Evolutionary conservation across 1,140 invertebrate species (phyloP).

Genomic region (Caenorhabditis remanei): DNA sequence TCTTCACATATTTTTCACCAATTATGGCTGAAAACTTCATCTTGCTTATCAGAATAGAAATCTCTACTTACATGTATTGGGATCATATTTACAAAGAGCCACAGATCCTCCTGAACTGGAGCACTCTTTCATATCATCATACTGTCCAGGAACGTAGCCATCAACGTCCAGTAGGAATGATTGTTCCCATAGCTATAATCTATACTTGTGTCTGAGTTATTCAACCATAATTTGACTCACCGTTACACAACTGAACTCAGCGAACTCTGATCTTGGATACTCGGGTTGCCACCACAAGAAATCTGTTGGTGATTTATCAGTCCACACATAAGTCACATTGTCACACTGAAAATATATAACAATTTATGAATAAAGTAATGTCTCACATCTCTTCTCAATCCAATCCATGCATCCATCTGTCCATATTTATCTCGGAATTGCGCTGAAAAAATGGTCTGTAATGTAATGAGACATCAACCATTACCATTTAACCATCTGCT

Average conservation of each 20-base stretch:
- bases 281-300: background rate
- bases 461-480: background rate
- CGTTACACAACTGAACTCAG: constrained; percentile 17
- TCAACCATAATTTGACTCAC: background rate
- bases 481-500: background rate
- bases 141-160: constrained; percentile 4
- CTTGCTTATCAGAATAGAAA: too few relatives aligned
- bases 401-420: constrained; percentile 1
- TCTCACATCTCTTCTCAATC: background rate
- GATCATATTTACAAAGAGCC: background rate
- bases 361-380: background rate
- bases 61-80: background rate
- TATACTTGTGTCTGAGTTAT: too few relatives aligned
- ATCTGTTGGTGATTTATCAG: background rate
- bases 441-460: background rate
- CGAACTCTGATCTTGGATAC: background rate
- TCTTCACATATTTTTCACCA: background rate
- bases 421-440: background rate
- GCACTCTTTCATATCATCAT: constrained; percentile 1
- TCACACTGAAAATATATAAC: background rate
- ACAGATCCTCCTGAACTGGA: background rate
- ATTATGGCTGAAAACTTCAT: background rate
- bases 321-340: background rate
- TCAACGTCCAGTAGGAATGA: too few relatives aligned
- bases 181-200: too few relatives aligned